Conservation (phyloP, 2,888 invertebrate genomes). For the Perithous albicinctus region DNA sequence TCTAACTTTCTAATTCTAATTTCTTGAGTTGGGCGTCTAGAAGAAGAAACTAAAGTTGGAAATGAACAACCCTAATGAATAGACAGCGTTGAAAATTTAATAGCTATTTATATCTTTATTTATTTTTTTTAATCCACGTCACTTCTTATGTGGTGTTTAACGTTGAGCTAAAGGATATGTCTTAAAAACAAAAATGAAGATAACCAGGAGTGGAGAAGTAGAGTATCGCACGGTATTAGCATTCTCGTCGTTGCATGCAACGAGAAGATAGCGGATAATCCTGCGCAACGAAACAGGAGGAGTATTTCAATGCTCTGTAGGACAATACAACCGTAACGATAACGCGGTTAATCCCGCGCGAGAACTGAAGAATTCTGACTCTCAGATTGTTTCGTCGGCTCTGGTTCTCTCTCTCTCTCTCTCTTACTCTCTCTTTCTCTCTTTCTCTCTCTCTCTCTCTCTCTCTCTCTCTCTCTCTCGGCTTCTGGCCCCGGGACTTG, state of each 20-base stretch:
- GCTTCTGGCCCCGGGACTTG: slow-evolving; percentile 23
- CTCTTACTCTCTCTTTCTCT: too few relatives aligned
- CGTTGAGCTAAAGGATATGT: slow-evolving; percentile 6
- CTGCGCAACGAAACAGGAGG: slow-evolving; percentile 47
- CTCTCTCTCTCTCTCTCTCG: too few relatives aligned
- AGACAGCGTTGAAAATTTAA: neutral
- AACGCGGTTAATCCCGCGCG: slow-evolving; percentile 52
- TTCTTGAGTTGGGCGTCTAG: too few relatives aligned
- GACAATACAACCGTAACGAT: slow-evolving; percentile 56
- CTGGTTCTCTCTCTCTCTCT: too few relatives aligned
- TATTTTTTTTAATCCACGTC: neutral
- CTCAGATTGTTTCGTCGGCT: slow-evolving; percentile 21
- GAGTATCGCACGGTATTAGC: slow-evolving; percentile 47
- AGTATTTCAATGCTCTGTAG: slow-evolving; percentile 46
- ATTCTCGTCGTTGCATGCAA: slow-evolving; percentile 54
- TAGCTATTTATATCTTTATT: neutral
- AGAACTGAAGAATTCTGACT: slow-evolving; percentile 52
- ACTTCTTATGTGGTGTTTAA: neutral
- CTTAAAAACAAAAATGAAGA: slow-evolving; percentile 24
- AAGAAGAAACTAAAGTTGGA: too few relatives aligned
- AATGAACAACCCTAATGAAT: too few relatives aligned
- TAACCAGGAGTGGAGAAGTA: neutral
- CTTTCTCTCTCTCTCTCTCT: too few relatives aligned
- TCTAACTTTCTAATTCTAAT: neutral
- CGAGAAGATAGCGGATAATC: slow-evolving; percentile 63